Percentiles rank a stretch among this genome's conserved stretches.
These are phyloP conservation scores for Calypte anna DNA, from an alignment of 2,113 vertebrate species.

Conservation along the genomic window DNA sequence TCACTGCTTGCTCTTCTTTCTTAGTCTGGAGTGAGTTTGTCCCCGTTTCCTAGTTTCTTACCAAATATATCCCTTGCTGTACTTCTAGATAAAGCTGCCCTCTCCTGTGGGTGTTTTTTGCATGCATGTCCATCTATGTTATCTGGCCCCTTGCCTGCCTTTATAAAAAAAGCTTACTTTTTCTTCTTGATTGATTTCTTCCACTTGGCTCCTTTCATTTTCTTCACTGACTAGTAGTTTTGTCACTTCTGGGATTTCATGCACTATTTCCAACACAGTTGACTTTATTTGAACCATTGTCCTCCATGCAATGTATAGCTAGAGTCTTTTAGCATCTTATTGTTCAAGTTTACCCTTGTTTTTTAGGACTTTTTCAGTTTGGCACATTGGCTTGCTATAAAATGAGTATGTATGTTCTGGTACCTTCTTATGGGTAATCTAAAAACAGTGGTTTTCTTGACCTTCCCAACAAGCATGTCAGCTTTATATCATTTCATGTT, in stretches of 20 bases:
- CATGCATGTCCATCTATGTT: conserved; percentile 17
- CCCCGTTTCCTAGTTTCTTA: not conserved
- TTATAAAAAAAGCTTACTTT: conserved; percentile 23
- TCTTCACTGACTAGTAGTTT: conserved; percentile 65
- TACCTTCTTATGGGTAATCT: not conserved
- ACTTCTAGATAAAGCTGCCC: not conserved
- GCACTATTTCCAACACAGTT: conserved; percentile 68
- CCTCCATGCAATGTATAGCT: conserved; percentile 5
- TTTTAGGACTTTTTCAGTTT: not conserved
- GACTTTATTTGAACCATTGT: conserved; percentile 62
- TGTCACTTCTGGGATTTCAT: conserved; percentile 72
- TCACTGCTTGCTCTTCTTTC: conserved; percentile 13
- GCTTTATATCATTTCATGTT: not conserved
- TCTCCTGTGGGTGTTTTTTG: not conserved
- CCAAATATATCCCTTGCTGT: not conserved
- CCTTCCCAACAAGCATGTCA: not conserved
- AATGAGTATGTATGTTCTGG: not conserved
- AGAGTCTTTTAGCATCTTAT: not conserved
- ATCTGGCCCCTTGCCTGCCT: conserved; percentile 51
- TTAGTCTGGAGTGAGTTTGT: not conserved
- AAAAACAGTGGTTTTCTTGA: not conserved
- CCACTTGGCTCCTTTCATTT: conserved; percentile 70
- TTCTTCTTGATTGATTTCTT: conserved; percentile 72
- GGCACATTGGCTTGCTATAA: not conserved
- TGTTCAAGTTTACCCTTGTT: not conserved